Evolutionary conservation across 2,888 invertebrate genomes (phyloP), one percentile per base, ranked within the genome.

Genomic region (Orchesella flavescens): DNA sequence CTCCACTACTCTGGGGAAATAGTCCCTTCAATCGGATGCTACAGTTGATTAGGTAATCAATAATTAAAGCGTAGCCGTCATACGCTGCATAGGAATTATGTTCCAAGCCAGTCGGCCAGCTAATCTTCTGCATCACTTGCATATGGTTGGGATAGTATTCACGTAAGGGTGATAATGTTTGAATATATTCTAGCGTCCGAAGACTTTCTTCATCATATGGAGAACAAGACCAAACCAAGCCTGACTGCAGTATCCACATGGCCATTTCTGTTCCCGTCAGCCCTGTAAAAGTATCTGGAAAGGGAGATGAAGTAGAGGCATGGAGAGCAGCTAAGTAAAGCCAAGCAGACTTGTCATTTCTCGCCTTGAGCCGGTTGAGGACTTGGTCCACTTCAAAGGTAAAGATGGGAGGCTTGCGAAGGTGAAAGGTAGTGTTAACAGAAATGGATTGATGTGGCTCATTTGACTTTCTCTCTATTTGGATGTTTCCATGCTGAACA

Each of bases 231-330:
- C 75, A 86, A 17, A 63, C 34, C 13, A 24, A 74, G 0, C 69
- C 79, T 10, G 81, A 82, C 21, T 85, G 78, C 13, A 86, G 69
- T 7, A 86, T 84, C 63, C 81, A 66, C 34, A 85, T 68, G 0
- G 86, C 86, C 76, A 73, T 66, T 75, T 86, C 85, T 5, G 79
- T 79, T 55, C 86, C 86, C 0, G 83, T 86, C 15, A 86, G 21
- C 24, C 81, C 77, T 0, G 85, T 85, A 24, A 85, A 86, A 0
- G 76, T 71, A 43, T 86, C 85, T 15, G 80, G 83, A n/a, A 84
- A 53, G 21, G 80, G 65, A 7, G 80, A 80, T 0, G 85, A 59
- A 1, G 85, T 85, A 0, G 81, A 55, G 13, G 71, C 86, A 71
- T 86, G 86, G 0, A 85, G 55, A 12, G 43, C 24, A 1, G 85